Evolutionary conservation across 1,140 invertebrate species (phyloP).

Genomic region (Rhopalosiphum padi): DNA sequence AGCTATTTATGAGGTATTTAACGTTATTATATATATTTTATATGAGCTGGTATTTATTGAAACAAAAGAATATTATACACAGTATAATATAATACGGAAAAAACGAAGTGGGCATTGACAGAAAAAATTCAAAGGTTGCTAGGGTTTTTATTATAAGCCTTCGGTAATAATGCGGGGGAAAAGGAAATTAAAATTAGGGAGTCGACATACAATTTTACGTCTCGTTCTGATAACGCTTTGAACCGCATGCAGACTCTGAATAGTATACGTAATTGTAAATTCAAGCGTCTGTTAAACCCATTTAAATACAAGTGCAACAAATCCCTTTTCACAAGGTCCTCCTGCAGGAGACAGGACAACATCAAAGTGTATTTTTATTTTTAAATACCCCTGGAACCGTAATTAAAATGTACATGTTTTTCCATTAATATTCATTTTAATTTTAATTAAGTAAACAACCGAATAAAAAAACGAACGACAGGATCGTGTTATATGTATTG

Average conservation of each 20-base stretch:
- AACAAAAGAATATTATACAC: slow-evolving; percentile 24
- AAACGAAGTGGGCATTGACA: neutral
- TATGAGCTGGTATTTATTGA: slow-evolving; percentile 23
- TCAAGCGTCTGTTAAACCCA: slow-evolving; percentile 37
- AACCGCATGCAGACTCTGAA: slow-evolving; percentile 34
- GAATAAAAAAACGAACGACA: neutral
- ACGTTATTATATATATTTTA: neutral
- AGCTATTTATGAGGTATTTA: slow-evolving; percentile 4
- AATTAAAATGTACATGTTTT: slow-evolving; percentile 40
- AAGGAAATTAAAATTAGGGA: slow-evolving; percentile 3
- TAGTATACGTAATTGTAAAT: neutral
- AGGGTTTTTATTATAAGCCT: slow-evolving; percentile 12
- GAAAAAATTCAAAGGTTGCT: slow-evolving; percentile 47
- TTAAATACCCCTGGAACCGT: slow-evolving; percentile 16
- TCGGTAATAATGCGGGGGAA: neutral
- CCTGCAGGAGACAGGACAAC: slow-evolving; percentile 12
- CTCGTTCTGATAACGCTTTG: slow-evolving; percentile 42
- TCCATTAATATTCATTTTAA: slow-evolving; percentile 4
- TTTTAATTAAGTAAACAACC: slow-evolving; percentile 42
- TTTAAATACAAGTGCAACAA: slow-evolving; percentile 54
- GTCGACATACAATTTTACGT: neutral
- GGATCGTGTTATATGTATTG: too few species aligned
- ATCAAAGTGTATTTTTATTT: slow-evolving; percentile 46
- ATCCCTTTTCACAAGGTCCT: slow-evolving; percentile 20
- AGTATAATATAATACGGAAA: neutral